Evolutionary conservation across 2,888 invertebrate genomes (phyloP), one percentile per base, ranked within the genome.

Genomic region (Pilophorus perplexus): DNA sequence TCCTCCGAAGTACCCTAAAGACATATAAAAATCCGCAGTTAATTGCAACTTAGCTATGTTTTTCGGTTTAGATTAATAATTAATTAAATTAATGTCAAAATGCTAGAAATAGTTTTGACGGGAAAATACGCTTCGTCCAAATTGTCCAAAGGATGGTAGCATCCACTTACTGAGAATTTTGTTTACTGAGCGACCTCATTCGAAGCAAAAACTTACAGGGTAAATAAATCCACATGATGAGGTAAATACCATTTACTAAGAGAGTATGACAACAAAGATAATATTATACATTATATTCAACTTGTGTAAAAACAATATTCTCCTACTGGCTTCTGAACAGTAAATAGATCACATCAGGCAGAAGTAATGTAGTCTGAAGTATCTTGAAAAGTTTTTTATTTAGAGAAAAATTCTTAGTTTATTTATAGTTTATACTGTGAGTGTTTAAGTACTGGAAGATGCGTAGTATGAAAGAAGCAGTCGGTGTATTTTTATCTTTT

Each of bases 221-320:
- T n/a, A n/a, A n/a, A n/a, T n/a, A n/a, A n/a, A n/a, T n/a, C n/a
- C n/a, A n/a, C n/a, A n/a, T n/a, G n/a, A n/a, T n/a, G 67, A 62
- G 68, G 68, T 69, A 69, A 71, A 69, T 71, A 70, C 69, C 71
- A 70, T 71, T 71, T 71, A 71, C 71, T 71, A 71, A 71, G 71
- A 71, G 71, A 68, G 67, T 68, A 69, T 71, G 69, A 71, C 71
- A 70, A 71, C 71, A 71, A 71, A 71, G 71, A 71, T 68, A 68
- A 64, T 69, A n/a, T 46, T 46, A 67, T 69, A 69, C 69, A 69
- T 64, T 69, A 65, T 69, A 67, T 69, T 67, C 65, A 69, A 66
- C 64, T 52, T 67, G 65, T 69, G 69, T 69, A 69, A 69, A 69
- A 69, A 69, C 69, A 69, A 69, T 62, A 64, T 38, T 50, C 38